Evolutionary conservation across 2,113 vertebrate species (phyloP).

Genomic region (Lethenteron camtschaticum): DNA sequence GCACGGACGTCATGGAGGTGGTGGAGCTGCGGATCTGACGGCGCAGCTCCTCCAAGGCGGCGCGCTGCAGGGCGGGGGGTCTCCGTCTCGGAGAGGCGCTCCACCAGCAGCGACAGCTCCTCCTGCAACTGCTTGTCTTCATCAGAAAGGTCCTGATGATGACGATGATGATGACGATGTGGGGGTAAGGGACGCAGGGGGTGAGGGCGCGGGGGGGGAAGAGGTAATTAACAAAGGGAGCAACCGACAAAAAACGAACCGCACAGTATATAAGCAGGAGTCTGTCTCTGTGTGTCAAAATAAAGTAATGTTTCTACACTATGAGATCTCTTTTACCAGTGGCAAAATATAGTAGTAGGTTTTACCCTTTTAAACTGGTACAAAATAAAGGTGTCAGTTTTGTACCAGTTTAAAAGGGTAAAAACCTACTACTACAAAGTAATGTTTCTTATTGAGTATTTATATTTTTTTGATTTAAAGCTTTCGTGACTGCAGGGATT

Average conservation of each 20-base stretch:
- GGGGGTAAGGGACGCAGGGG: not conserved
- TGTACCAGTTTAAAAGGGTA: too few relatives aligned
- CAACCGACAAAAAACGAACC: constrained; percentile 24
- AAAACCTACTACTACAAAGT: too few relatives aligned
- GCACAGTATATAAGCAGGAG: not conserved
- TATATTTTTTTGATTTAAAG: too few relatives aligned
- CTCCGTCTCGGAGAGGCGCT: constrained; percentile 68
- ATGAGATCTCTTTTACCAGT: too few relatives aligned
- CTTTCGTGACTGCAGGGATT: too few relatives aligned
- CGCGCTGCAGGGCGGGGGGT: constrained; percentile 42
- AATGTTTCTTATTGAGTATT: too few relatives aligned
- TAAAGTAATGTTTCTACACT: too few relatives aligned
- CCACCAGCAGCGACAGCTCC: constrained; percentile 90
- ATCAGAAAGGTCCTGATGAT: constrained; percentile 48
- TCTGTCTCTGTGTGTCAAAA: not conserved
- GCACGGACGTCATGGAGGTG: constrained; percentile 97
- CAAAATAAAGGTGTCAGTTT: too few relatives aligned
- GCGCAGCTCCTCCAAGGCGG: constrained; percentile 68
- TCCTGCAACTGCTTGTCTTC: constrained; percentile 93
- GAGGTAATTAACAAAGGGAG: not conserved
- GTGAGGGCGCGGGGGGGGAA: not conserved
- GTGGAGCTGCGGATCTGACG: constrained; percentile 82
- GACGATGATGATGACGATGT: too few relatives aligned
- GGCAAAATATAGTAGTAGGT: too few relatives aligned
- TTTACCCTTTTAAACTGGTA: too few relatives aligned